Percentiles rank a stretch among this genome's conserved stretches.
These are phyloP conservation scores for Acanthosepion esculentum DNA, from an alignment of 2,888 invertebrate species.

Conservation along the genomic window DNA sequence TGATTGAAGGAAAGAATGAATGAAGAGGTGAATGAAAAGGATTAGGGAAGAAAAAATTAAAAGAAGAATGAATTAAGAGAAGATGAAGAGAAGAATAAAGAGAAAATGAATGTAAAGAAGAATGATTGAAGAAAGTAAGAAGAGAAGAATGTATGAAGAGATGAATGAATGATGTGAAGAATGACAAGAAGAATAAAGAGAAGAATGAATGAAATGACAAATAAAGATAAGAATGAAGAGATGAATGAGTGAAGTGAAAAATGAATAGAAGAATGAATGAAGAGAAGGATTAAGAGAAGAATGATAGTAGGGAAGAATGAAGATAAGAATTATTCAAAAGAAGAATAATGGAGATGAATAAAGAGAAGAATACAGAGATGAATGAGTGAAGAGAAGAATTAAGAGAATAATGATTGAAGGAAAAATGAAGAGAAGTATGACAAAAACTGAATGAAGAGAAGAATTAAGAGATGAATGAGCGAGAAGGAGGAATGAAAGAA, in stretches of 20 bases:
- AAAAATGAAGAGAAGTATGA: not conserved
- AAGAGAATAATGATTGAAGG: not conserved
- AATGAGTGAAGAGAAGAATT: not conserved
- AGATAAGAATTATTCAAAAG: not conserved
- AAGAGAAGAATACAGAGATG: not conserved
- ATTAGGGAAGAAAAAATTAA: too few species aligned
- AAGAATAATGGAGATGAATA: too few species aligned
- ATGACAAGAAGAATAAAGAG: too few species aligned
- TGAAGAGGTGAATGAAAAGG: too few species aligned
- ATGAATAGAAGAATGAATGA: not conserved
- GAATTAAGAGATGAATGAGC: too few species aligned
- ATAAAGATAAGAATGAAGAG: not conserved
- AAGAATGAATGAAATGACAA: too few species aligned
- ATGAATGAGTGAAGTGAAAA: not conserved
- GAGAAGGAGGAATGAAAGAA: too few species aligned
- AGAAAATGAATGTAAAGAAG: not conserved
- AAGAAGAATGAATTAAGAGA: too few species aligned
- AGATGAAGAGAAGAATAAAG: not conserved
- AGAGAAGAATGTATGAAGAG: not conserved
- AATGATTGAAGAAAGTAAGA: too few species aligned
- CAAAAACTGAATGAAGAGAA: too few species aligned
- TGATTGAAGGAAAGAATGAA: too few species aligned
- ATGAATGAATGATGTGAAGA: not conserved
- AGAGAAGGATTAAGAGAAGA: not conserved
- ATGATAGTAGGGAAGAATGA: not conserved